A percentile compares a stretch with the other conserved stretches of the same genome.
phyloP scores from a whole-genome alignment of 2,113 vertebrate species.

The Paedocypris sp. region DNA sequence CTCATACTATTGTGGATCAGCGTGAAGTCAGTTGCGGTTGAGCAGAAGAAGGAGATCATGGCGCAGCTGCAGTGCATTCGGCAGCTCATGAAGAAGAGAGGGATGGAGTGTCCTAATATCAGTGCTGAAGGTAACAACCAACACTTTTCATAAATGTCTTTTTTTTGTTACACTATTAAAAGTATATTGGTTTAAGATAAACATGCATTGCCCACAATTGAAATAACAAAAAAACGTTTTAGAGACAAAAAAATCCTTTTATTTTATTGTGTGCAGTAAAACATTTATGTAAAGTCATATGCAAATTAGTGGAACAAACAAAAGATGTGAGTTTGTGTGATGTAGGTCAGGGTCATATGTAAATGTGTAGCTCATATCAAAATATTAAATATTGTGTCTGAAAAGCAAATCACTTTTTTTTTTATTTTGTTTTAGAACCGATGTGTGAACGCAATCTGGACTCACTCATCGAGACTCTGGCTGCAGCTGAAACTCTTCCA shows the following conservation, averaged over 20 bases:
- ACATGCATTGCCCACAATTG: too few relatives aligned
- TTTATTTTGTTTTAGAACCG: constrained; percentile 49
- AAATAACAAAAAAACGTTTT: too few relatives aligned
- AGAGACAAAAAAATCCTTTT: too few relatives aligned
- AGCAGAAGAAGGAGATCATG: constrained; percentile 88
- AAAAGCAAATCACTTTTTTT: constrained; percentile 11
- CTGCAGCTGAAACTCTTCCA: constrained; percentile 36
- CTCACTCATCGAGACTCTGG: constrained; percentile 69
- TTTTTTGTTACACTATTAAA: too few relatives aligned
- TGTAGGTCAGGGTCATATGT: too few relatives aligned
- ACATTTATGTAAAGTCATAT: background rate
- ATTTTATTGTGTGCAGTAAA: background rate
- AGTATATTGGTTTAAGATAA: too few relatives aligned
- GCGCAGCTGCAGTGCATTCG: constrained; percentile 78
- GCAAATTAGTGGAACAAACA: background rate
- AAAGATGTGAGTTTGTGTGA: constrained; percentile 1
- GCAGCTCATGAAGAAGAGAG: constrained; percentile 80
- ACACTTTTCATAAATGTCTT: too few relatives aligned
- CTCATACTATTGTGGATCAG: constrained; percentile 52
- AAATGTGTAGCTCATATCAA: too few relatives aligned
- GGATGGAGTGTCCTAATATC: constrained; percentile 69
- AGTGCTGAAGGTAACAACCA: constrained; percentile 64
- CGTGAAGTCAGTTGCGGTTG: constrained; percentile 76
- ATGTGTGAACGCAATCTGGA: constrained; percentile 67
- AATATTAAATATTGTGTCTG: background rate